These are phyloP conservation scores for Nixonia krombeini DNA, from an alignment of 1,140 invertebrate genomes.

Conservation along the genomic window DNA sequence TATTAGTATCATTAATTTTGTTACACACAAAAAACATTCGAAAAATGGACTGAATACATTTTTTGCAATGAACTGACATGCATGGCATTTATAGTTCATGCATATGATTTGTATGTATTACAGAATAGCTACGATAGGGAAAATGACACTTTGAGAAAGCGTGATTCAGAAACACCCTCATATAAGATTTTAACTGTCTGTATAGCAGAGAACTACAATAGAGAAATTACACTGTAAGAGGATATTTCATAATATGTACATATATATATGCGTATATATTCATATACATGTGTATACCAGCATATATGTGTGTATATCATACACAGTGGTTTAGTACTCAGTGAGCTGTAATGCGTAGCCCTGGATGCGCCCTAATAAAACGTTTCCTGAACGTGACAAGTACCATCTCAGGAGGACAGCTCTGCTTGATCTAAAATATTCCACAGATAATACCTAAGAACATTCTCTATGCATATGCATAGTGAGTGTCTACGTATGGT, in stretches of 20 bases:
- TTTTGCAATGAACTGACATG: too few species aligned
- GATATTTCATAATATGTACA: background rate
- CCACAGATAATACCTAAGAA: background rate
- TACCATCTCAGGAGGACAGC: background rate
- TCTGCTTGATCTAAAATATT: constrained; percentile 2
- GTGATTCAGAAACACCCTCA: too few species aligned
- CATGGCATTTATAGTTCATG: too few species aligned
- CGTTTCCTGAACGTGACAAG: background rate
- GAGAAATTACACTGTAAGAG: background rate
- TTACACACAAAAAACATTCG: too few species aligned
- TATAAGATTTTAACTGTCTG: background rate
- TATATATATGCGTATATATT: background rate
- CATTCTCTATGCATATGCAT: constrained; percentile 1
- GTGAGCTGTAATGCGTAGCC: constrained; percentile 12
- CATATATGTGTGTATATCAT: constrained; percentile 1
- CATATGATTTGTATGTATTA: too few species aligned
- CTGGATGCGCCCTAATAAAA: constrained; percentile 30
- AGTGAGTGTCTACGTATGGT: background rate
- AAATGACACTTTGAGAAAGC: too few species aligned
- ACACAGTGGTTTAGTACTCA: constrained; percentile 21
- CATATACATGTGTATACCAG: background rate
- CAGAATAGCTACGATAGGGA: background rate
- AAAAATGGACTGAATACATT: too few species aligned
- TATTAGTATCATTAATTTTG: too few species aligned
- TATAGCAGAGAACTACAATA: background rate